Base-by-base conservation (phyloP, 2,113 vertebrate genomes). In the Pedetes capensis region DNA sequence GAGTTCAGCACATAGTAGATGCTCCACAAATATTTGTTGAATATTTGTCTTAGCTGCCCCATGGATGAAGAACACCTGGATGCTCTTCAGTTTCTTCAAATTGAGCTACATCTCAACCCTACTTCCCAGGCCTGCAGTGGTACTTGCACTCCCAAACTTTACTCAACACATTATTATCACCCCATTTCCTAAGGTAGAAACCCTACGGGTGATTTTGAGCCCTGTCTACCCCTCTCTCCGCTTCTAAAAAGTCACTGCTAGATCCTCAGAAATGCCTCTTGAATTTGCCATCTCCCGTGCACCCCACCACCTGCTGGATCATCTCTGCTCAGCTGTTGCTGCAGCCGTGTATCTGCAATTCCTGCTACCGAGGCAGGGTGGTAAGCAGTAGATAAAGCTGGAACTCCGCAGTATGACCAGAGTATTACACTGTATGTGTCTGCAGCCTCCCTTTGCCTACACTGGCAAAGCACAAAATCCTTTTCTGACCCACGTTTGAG, bases 231-330 rank as follows among this genome's bases (percentile, higher is more conserved):
- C 51, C 8, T 55, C 55, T 23, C 61, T 34, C 17, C 42, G 14
- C n/a, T 92, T 93, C 92, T 87, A 55, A n/a, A 87, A 81, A 78
- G 39, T 71, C 53, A 22, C 18, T 4, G 44, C 61, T 68, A 9
- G 61, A 44, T 78, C 86, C 95, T 88, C 82, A 86, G 95, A 84
- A 78, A 69, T 49, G 49, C 55, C 79, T 85, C 61, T 49, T 29
- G 32, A 80, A 29, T 87, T 37, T 44, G 57, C 69, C 61, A 23
- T 1, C 39, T 42, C 18, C 20, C 32, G 8, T 57, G 9, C 9
- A 2, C n/a, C 22, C 47, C 53, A 6, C 23, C 0, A 6, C 29
- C 32, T 9, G 49, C n/a, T 14, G 17, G 49, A 11, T 66, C 74
- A 4, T n/a, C 68, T 61, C 69, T 87, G 80, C 37, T 51, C 79